Base-by-base conservation (phyloP, 2,113 vertebrate genomes). In the Petrocephalus microphthalmus region DNA sequence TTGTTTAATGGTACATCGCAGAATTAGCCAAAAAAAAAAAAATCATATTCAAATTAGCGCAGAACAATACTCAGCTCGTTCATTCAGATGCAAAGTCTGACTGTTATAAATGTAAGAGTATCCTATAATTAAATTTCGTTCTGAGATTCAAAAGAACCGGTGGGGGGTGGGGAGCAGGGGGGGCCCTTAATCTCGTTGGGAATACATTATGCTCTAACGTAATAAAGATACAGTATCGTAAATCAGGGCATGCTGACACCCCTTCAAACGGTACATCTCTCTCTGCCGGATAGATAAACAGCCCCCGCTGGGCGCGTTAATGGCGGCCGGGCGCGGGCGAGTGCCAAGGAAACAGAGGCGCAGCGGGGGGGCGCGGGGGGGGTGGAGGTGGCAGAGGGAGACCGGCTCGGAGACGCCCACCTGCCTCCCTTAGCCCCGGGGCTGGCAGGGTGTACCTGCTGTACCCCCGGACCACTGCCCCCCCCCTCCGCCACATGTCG, bases 381-480 rank as follows among this genome's bases (percentile, higher is more conserved):
- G 92, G 92, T 92, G 93, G 92, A 93, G 92, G 92, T 87, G 57
- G 91, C 90, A 91, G 86, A 86, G 88, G 90, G 89, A 67, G 91
- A 92, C 93, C 90, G 92, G 94, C n/a, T 94, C 86, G 89, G 89
- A 93, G 93, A 92, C 92, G 92, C 82, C 92, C 95, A 96, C 95
- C 95, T 96, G 95, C 94, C 93, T 93, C 93, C 93, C 90, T 88
- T 88, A 85, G 88, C 90, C 86, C 64, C 88, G 53, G 84, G 85
- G 81, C 83, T 11, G 89, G 74, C 88, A 56, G 49, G 57, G 71
- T 87, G 89, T 89, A 85, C 53, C 89, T 78, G 83, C 88, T 88
- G 84, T 47, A 85, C 85, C 74, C 67, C 54, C 47, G n/a, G n/a
- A n/a, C 29, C 51, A n/a, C n/a, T n/a, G n/a, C 3, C 10, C 83